These are phyloP conservation scores for Diabrotica undecimpunctata DNA, from an alignment of 1,140 invertebrate genomes.

Conservation along the genomic window DNA sequence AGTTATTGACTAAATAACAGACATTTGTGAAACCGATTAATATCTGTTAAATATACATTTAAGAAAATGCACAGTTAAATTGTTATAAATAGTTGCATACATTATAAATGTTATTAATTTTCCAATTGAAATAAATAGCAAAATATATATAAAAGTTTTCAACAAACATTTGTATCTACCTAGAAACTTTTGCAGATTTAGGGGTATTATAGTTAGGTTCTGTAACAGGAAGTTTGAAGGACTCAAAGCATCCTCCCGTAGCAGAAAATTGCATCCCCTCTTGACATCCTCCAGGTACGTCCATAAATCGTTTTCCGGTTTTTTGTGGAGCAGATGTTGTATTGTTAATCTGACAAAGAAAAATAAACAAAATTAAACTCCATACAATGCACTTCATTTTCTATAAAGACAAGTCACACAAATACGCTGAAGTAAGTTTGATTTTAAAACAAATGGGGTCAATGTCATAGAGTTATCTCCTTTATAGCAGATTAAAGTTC, in stretches of 20 bases:
- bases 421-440: neutral
- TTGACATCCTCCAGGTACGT: conserved; percentile 9
- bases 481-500: too few relatives aligned
- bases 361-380: neutral
- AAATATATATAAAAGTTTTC: too few relatives aligned
- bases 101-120: too few relatives aligned
- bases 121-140: too few relatives aligned
- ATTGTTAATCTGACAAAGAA: neutral
- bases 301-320: conserved; percentile 8
- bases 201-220: neutral
- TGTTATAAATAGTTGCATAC: too few relatives aligned
- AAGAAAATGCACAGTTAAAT: too few relatives aligned
- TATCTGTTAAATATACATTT: too few relatives aligned
- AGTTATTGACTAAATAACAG: too few relatives aligned
- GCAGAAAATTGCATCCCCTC: conserved; percentile 5
- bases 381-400: neutral
- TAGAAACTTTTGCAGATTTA: neutral
- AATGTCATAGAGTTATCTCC: neutral
- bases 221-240: neutral
- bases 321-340: neutral
- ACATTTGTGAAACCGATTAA: too few relatives aligned
- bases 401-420: neutral
- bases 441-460: neutral
- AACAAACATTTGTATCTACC: too few relatives aligned
- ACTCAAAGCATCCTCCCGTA: conserved; percentile 3